Conservation (phyloP, 2,888 invertebrate genomes). For the Cyclophora albipunctata region DNA sequence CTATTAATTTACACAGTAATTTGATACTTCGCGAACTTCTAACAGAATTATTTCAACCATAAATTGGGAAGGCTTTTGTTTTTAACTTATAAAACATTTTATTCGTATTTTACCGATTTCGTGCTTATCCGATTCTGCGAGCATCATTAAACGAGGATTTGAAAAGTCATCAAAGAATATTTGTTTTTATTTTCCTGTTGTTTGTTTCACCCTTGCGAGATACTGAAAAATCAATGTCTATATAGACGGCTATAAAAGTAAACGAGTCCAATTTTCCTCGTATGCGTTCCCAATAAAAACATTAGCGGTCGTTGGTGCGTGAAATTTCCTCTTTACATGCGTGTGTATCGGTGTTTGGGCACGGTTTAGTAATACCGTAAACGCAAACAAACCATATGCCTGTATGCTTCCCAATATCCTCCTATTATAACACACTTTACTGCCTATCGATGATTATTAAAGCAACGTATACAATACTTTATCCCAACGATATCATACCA, state of each 20-base stretch:
- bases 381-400: not conserved
- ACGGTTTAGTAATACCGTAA: conserved; percentile 5
- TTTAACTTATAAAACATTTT: not conserved
- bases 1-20: no score
- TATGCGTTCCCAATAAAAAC: conserved; percentile 42
- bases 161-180: conserved; percentile 17
- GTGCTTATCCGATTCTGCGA: conserved; percentile 16
- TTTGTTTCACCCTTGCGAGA: conserved; percentile 13
- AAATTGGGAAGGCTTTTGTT: not conserved
- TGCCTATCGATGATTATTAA: no score
- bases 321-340: conserved; percentile 38
- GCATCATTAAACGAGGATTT: conserved; percentile 19
- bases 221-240: conserved; percentile 34
- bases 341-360: conserved; percentile 21
- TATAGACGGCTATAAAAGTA: conserved; percentile 32
- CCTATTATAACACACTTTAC: no score
- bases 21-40: no score
- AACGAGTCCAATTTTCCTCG: conserved; percentile 35
- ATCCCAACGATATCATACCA: no score
- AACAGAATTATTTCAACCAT: no score
- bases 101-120: conserved; percentile 11
- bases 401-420: no score
- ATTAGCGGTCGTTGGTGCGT: conserved; percentile 40
- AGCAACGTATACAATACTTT: no score
- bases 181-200: conserved; percentile 16